Percentiles rank a stretch among this genome's conserved stretches.
phyloP scores from a whole-genome alignment of 2,888 invertebrate species.

The Plagiodera versicolora region DNA sequence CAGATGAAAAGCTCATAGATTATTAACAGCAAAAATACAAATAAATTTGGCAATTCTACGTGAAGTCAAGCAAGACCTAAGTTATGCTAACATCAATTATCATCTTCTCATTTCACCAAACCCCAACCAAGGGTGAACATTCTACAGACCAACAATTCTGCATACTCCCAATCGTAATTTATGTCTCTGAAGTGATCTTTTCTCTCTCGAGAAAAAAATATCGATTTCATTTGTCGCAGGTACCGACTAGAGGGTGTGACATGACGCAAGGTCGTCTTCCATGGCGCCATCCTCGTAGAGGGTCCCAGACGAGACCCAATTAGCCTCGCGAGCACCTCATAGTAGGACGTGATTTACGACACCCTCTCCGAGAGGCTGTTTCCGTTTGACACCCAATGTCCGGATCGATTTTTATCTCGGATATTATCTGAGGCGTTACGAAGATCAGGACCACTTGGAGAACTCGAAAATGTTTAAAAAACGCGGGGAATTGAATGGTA shows the following conservation, averaged over 20 bases:
- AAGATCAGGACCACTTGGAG: neutral
- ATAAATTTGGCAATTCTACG: too few relatives aligned
- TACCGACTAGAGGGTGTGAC: conserved; percentile 23
- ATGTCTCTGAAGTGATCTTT: neutral
- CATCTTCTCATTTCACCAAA: too few relatives aligned
- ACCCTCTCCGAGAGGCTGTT: conserved; percentile 43
- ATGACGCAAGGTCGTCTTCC: conserved; percentile 25
- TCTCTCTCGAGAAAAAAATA: neutral
- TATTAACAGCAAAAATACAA: too few relatives aligned
- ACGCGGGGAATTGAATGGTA: too few relatives aligned
- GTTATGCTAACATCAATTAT: too few relatives aligned
- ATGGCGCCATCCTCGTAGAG: conserved; percentile 48
- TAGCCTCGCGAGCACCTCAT: conserved; percentile 51
- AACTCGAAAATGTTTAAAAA: too few relatives aligned
- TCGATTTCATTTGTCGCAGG: neutral
- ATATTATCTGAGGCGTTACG: neutral
- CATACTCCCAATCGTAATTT: neutral
- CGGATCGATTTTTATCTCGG: neutral
- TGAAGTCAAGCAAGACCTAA: too few relatives aligned
- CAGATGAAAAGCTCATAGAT: too few relatives aligned
- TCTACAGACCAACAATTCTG: neutral
- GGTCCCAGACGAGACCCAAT: conserved; percentile 51
- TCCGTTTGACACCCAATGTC: conserved; percentile 46
- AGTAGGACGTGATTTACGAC: conserved; percentile 51
- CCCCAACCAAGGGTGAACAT: neutral